Evolutionary conservation across 2,113 vertebrate species (phyloP), one percentile per base, ranked within the genome.

Genomic region (Amblyornis subalaris): DNA sequence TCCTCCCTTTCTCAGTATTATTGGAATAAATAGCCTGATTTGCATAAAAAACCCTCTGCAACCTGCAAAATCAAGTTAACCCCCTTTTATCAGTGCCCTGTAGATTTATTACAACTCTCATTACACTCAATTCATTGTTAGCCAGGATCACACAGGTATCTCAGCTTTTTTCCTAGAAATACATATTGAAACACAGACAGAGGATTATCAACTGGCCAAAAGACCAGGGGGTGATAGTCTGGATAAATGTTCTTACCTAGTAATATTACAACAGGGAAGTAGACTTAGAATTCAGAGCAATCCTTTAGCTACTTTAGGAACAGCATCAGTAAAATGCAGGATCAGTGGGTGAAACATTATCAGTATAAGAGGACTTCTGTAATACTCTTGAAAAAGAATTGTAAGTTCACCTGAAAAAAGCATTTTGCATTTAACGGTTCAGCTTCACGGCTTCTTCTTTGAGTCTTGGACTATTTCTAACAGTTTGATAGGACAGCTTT

Each of bases 21-120:
- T 19, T 70, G 29, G 28, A 92, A 91, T 86, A 94, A 94, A 93
- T 69, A 88, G 53, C 33, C 57, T 89, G 60, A 85, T 60, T 94
- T 87, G 51, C 57, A 92, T 61, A 55, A 92, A 89, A 92, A 84
- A 10, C 35, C 23, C 69, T 89, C 64, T 42, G 70, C 85, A 92
- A 85, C 50, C 60, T 73, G 53, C 31, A 90, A 94, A 94, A 89
- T 36, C 75, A 90, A 64, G 77, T 87, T 47, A 81, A 85, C 58
- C 40, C 66, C n/a, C 66, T 82, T 90, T 76, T 57, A 91, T 85
- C 40, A 42, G 48, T 61, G 25, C 75, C 70, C 81, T 60, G 36
- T 21, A 85, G 50, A 76, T 92, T 94, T 72, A 85, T 44, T 90
- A 85, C 6, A 14, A 62, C 24, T 82, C 71, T 51, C 36, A 64